A percentile compares a stretch with the other conserved stretches of the same genome.
Evolutionary conservation across 2,797 vertebrate species (phyloP).

Genomic region (Ammospiza maritima): DNA sequence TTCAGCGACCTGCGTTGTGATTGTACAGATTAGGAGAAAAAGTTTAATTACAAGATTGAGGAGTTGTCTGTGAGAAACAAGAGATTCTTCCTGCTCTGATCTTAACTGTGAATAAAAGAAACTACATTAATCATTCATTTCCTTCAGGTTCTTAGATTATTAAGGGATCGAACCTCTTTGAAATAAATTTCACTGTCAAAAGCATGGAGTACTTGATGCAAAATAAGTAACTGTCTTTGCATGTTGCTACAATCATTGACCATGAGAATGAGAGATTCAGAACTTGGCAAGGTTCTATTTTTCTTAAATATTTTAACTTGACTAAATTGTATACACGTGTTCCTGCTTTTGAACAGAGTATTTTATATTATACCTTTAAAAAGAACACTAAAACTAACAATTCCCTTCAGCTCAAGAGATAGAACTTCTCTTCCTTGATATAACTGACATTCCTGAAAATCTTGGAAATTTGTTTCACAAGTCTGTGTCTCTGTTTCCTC

Average conservation of each 20-base stretch:
- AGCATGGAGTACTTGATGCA: background rate
- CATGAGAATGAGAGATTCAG: background rate
- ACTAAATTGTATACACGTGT: background rate
- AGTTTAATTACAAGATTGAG: background rate
- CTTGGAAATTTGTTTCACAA: background rate
- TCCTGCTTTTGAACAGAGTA: background rate
- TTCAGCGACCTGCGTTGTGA: background rate
- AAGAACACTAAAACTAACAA: background rate
- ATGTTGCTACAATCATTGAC: background rate
- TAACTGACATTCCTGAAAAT: background rate
- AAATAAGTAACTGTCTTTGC: background rate
- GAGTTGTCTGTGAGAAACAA: background rate
- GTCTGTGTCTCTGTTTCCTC: background rate
- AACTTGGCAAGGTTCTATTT: background rate
- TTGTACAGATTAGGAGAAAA: background rate
- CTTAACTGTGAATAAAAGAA: background rate
- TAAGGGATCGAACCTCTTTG: conserved; percentile 17
- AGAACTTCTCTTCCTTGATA: background rate
- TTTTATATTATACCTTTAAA: background rate
- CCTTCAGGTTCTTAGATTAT: conserved; percentile 21
- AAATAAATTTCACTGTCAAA: conserved; percentile 37
- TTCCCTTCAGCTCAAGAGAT: background rate
- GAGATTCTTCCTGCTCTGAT: background rate
- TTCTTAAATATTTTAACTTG: background rate
- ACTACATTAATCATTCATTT: conserved; percentile 39